Base-by-base conservation (phyloP, 64 coral and sea anemone genomes). In the Dendrophyllia cribrosa region DNA sequence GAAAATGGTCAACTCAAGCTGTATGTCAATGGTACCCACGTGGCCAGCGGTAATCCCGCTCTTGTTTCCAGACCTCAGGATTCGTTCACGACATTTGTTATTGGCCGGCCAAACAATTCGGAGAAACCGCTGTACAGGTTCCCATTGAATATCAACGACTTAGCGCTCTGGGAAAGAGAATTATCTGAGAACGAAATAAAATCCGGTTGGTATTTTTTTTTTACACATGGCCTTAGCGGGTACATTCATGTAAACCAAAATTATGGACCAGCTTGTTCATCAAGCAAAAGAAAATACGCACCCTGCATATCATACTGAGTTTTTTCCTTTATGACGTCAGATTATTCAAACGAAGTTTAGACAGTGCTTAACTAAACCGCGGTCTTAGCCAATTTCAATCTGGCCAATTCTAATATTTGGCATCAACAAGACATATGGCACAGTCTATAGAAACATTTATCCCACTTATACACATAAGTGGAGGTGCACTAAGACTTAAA, bases 61-160 rank as follows among this genome's bases (percentile, higher is more conserved):
- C 23, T 82, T 9, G 92, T 94, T 51, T 88, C 92, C 74, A 88
- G 92, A 62, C 77, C 92, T 19, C 69, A 66, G n/a, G 86, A 94
- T 55, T 66, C 43, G 26, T 94, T 94, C 21, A 94, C 87, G 53
- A 72, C 87, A 64, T 79, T 94, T 84, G 67, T 83, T 76, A 71
- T 94, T 13, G 92, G 92, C 17, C 92, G 86, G 19, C 92, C 92
- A n/a, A 94, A 94, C 50, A 94, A 94, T 55, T 94, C 92, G 9
- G 55, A 66, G 20, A 89, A 84, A 55, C 86, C 86, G 2, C 53
- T 89, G 19, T 94, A 94, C 70, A 75, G 72, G 22, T 65, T 89
- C 17, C 87, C 86, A 75, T 63, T 94, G 47, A 64, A 83, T 3
- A 83, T 84, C 53, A 82, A 83, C 48, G 47, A 94, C 12, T 81